These are phyloP conservation scores for Orchesella cincta DNA, from an alignment of 1,140 invertebrate genomes.

Conservation along the genomic window DNA sequence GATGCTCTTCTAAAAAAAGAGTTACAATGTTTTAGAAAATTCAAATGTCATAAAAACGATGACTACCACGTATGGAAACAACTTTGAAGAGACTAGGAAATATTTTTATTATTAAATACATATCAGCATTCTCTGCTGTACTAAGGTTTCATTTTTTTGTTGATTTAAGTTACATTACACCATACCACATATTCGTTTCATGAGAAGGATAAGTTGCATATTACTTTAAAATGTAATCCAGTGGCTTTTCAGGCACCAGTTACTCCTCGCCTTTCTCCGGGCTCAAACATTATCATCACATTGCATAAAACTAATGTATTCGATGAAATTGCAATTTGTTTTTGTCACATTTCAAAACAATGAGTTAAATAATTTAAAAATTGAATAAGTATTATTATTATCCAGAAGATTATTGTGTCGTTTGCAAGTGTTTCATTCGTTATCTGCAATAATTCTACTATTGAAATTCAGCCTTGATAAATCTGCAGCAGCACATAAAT, in stretches of 20 bases:
- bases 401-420: constrained; percentile 15
- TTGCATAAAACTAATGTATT: too few species aligned
- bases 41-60: neutral
- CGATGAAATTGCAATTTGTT: too few species aligned
- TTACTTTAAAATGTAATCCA: neutral
- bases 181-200: too few species aligned
- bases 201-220: neutral
- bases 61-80: neutral
- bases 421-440: constrained; percentile 10
- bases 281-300: too few species aligned
- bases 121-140: neutral
- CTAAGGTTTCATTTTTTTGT: too few species aligned
- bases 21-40: neutral
- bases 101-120: neutral
- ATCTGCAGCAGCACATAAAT: neutral
- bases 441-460: neutral
- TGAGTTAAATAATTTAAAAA: neutral
- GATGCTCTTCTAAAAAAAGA: neutral
- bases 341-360: too few species aligned
- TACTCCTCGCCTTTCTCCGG: too few species aligned
- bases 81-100: neutral
- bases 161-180: too few species aligned
- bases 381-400: constrained; percentile 2
- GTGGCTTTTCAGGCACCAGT: neutral
- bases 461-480: neutral